Conservation (phyloP, 2,888 invertebrate species). For the Salpingus planirostris region DNA sequence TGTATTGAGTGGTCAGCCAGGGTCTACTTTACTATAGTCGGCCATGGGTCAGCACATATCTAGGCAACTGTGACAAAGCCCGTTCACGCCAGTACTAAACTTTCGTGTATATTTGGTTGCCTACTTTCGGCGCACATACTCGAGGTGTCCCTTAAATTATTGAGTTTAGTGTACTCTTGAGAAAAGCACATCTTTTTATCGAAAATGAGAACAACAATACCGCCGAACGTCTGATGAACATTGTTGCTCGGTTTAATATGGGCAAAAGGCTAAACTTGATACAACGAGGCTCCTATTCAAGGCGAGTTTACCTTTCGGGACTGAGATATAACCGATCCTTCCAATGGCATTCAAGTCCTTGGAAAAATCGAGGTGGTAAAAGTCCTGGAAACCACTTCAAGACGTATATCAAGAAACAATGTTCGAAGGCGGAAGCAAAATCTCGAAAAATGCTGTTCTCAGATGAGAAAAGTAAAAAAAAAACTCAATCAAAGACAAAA, state of each 20-base stretch:
- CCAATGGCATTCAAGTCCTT: slow-evolving; percentile 11
- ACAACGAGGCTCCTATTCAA: slow-evolving; percentile 14
- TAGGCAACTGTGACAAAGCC: too few species aligned
- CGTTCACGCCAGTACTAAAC: too few species aligned
- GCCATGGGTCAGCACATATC: too few species aligned
- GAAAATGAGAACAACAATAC: slow-evolving; percentile 16
- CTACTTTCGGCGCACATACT: too few species aligned
- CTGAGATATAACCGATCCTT: slow-evolving; percentile 11
- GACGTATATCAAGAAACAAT: slow-evolving; percentile 4
- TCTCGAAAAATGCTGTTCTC: neutral
- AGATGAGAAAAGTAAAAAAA: too few species aligned
- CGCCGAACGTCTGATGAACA: slow-evolving; percentile 14
- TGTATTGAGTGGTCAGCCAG: too few species aligned
- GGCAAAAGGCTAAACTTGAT: slow-evolving; percentile 17
- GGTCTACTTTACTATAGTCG: too few species aligned
- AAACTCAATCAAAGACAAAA: too few species aligned
- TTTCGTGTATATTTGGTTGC: too few species aligned
- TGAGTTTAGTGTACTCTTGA: slow-evolving; percentile 4
- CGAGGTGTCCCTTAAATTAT: too few species aligned
- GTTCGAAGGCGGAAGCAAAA: slow-evolving; percentile 1
- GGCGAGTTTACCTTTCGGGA: slow-evolving; percentile 10
- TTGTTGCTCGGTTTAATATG: slow-evolving; percentile 15
- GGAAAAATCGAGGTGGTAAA: slow-evolving; percentile 6
- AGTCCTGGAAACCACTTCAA: slow-evolving; percentile 9
- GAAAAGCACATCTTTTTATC: slow-evolving; percentile 12